These are phyloP conservation scores for Pseudochromis fuscus DNA, from an alignment of 2,797 vertebrate genomes.

Conservation along the genomic window DNA sequence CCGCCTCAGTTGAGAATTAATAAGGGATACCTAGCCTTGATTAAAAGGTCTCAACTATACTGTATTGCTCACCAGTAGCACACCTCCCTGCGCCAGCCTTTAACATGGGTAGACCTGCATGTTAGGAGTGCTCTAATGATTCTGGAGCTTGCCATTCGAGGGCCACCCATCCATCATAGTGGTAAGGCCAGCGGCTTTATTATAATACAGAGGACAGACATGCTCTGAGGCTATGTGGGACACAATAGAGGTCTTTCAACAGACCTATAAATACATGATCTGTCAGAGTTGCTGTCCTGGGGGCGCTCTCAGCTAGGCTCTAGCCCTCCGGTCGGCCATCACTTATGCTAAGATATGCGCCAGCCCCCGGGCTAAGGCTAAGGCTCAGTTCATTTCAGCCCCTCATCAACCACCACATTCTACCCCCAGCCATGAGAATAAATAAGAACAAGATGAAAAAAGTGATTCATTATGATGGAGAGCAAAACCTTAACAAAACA, in stretches of 20 bases:
- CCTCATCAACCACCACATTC: constrained; percentile 86
- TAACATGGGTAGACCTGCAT: constrained; percentile 79
- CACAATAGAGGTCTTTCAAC: constrained; percentile 90
- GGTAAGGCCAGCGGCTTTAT: constrained; percentile 85
- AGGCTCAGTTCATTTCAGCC: constrained; percentile 88
- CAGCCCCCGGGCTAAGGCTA: constrained; percentile 80
- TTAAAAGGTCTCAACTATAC: constrained; percentile 79
- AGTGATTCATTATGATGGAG: constrained; percentile 86
- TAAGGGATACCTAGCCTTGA: constrained; percentile 74
- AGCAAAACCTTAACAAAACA: constrained; percentile 85
- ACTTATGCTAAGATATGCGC: constrained; percentile 89
- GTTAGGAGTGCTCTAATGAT: constrained; percentile 84
- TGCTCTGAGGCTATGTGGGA: constrained; percentile 87
- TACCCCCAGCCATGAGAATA: constrained; percentile 83
- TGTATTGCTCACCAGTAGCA: constrained; percentile 68
- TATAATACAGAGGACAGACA: constrained; percentile 89
- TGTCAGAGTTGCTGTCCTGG: constrained; percentile 85
- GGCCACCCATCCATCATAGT: constrained; percentile 86
- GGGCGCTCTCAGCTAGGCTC: constrained; percentile 83
- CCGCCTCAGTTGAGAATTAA: constrained; percentile 67
- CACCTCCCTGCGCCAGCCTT: constrained; percentile 63
- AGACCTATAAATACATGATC: constrained; percentile 90
- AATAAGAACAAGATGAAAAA: constrained; percentile 84
- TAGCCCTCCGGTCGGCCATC: constrained; percentile 84
- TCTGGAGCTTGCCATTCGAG: constrained; percentile 84